Evolutionary conservation across 2,888 invertebrate species (phyloP).

Genomic region (Invenusta paracnida): DNA sequence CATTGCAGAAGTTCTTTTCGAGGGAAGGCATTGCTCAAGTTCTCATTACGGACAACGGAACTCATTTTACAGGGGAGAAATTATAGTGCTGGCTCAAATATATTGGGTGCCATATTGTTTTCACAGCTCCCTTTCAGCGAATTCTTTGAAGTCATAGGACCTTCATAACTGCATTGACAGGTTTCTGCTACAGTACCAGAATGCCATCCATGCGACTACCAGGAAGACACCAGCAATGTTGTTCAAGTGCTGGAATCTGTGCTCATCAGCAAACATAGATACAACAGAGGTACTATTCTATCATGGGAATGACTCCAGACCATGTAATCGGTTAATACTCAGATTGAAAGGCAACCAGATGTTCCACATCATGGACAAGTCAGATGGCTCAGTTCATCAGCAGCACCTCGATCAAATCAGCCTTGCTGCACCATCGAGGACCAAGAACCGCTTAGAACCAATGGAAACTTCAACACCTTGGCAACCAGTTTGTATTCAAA

Average conservation of each 20-base stretch:
- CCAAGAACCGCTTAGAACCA: no score
- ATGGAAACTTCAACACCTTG: not conserved
- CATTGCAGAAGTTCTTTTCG: not conserved
- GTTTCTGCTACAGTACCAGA: conserved; percentile 1
- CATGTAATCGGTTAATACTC: not conserved
- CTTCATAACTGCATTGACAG: not conserved
- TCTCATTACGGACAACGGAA: conserved; percentile 24
- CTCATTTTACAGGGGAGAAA: not conserved
- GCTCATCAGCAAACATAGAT: not conserved
- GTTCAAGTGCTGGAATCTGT: not conserved
- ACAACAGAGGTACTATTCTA: conserved; percentile 11
- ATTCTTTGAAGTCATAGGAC: not conserved
- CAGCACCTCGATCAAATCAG: conserved; percentile 13
- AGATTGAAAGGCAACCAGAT: not conserved
- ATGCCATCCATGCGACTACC: not conserved
- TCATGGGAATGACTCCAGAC: not conserved
- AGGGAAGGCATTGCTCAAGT: conserved; percentile 19
- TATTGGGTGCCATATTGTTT: conserved; percentile 7
- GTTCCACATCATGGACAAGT: not conserved
- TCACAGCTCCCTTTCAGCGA: not conserved
- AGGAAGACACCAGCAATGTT: conserved; percentile 7
- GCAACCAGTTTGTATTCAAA: not conserved
- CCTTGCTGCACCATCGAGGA: not conserved
- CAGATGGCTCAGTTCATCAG: not conserved
- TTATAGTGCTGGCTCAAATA: no score